phyloP scores from a whole-genome alignment of 2,888 invertebrate species.

The Trichopoda pennipes region DNA sequence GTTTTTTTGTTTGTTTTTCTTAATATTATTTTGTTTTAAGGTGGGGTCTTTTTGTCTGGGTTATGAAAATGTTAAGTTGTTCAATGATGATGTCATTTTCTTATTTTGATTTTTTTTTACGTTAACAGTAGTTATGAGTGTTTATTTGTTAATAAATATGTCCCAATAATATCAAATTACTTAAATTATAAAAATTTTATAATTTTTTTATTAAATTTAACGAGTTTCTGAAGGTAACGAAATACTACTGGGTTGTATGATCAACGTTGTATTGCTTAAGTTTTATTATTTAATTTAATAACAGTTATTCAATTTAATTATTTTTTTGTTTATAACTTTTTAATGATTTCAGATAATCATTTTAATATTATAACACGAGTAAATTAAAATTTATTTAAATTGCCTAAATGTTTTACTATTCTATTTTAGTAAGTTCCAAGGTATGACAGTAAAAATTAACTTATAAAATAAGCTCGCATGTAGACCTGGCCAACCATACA shows the following conservation, averaged over 20 bases:
- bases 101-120: neutral
- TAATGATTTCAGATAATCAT: too few relatives aligned
- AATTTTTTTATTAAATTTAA: slow-evolving; percentile 1
- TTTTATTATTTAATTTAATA: neutral
- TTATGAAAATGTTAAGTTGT: slow-evolving; percentile 23
- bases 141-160: slow-evolving; percentile 18
- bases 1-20: neutral
- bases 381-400: too few relatives aligned
- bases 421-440: too few relatives aligned
- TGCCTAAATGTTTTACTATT: too few relatives aligned
- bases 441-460: too few relatives aligned
- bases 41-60: slow-evolving; percentile 45
- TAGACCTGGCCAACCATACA: too few relatives aligned
- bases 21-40: slow-evolving; percentile 39
- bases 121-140: slow-evolving; percentile 26
- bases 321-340: too few relatives aligned
- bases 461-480: too few relatives aligned
- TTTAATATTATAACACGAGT: too few relatives aligned
- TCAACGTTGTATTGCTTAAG: neutral
- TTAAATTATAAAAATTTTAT: neutral
- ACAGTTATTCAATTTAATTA: too few relatives aligned
- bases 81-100: slow-evolving; percentile 46
- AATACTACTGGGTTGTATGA: neutral
- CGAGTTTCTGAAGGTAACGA: neutral
- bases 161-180: slow-evolving; percentile 32